phyloP scores from a whole-genome alignment of 2,888 invertebrate genomes.

The Eilema sororculum region DNA sequence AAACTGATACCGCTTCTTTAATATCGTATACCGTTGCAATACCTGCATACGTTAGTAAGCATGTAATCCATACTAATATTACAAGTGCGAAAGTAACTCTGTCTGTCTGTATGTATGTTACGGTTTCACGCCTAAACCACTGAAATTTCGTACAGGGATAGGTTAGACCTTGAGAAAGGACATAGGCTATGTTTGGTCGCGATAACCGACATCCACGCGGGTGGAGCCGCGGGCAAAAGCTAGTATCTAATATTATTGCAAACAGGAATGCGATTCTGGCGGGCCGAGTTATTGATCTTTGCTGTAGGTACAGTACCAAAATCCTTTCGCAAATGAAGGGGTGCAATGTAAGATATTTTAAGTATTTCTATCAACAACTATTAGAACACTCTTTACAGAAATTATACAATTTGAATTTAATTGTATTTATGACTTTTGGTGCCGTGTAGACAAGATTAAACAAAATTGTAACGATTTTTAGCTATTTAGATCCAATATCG shows the following conservation, averaged over 20 bases:
- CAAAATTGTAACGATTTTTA: neutral
- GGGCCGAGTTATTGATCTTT: neutral
- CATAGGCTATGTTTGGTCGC: too few species aligned
- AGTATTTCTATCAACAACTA: neutral
- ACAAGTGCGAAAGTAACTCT: too few species aligned
- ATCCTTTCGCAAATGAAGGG: neutral
- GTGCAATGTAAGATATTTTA: neutral
- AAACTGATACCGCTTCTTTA: constrained; percentile 2
- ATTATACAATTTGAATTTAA: neutral
- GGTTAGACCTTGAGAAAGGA: too few species aligned
- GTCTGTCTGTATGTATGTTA: too few species aligned
- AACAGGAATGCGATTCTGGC: neutral
- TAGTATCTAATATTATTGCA: neutral
- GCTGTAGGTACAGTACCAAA: too few species aligned
- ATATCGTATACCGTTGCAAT: neutral
- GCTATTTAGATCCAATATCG: neutral
- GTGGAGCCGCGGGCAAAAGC: too few species aligned
- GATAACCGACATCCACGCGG: too few species aligned
- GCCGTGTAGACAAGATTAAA: neutral
- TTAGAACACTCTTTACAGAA: neutral
- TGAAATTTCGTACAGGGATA: too few species aligned
- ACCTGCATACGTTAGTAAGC: too few species aligned
- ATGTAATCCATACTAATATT: too few species aligned
- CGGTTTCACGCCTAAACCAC: too few species aligned
- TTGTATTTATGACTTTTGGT: neutral